phyloP scores from a whole-genome alignment of 2,797 vertebrate genomes.

The Myripristis jacobus region DNA sequence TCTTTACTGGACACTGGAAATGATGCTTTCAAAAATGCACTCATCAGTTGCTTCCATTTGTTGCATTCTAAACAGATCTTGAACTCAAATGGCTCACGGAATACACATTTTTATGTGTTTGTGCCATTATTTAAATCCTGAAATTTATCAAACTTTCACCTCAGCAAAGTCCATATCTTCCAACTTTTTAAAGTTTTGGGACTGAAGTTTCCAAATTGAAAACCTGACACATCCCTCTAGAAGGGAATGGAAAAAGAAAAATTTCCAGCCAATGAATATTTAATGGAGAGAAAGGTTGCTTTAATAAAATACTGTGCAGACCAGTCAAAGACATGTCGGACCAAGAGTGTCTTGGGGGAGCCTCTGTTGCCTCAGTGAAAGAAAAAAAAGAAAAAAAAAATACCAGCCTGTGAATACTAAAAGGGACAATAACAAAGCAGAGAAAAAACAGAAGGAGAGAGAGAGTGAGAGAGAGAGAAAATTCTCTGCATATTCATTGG shows the following conservation, averaged over 20 bases:
- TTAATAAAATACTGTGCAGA: conserved; percentile 62
- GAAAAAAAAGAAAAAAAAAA: conserved; percentile 55
- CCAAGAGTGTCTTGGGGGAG: conserved; percentile 55
- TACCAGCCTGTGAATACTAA: conserved; percentile 63
- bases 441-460: conserved; percentile 1
- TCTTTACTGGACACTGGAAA: conserved; percentile 33
- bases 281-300: conserved; percentile 62
- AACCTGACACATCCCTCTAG: conserved; percentile 45
- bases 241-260: conserved; percentile 34
- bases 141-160: conserved; percentile 22
- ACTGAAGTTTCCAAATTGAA: conserved; percentile 35
- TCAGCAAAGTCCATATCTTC: conserved; percentile 4
- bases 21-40: conserved; percentile 50
- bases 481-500: conserved; percentile 47
- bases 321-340: conserved; percentile 65
- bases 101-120: conserved; percentile 26
- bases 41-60: conserved; percentile 44
- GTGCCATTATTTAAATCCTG: conserved; percentile 31
- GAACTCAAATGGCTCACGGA: conserved; percentile 17
- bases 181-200: conserved; percentile 9
- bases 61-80: conserved; percentile 31
- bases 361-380: conserved; percentile 53
- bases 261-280: conserved; percentile 60
- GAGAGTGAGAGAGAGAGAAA: conserved; percentile 11
- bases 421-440: conserved; percentile 48